phyloP scores from a whole-genome alignment of 2,888 invertebrate species.

The Cantharis lateralis region DNA sequence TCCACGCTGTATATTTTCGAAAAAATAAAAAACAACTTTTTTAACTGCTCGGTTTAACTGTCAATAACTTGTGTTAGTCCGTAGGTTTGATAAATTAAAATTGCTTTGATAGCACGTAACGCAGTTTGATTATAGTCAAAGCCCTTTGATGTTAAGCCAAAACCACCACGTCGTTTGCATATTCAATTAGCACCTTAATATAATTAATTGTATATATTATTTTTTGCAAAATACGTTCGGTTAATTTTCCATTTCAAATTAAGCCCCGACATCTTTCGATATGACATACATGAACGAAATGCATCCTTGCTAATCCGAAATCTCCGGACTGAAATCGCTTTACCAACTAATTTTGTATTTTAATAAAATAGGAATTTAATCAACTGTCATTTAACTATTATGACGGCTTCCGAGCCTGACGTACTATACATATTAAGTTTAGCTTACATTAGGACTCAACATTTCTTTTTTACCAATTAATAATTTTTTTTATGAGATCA shows the following conservation, averaged over 20 bases:
- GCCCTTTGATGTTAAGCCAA: neutral
- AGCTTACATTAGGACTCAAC: neutral
- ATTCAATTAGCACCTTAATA: neutral
- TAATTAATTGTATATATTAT: neutral
- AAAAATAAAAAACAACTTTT: neutral
- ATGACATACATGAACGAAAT: neutral
- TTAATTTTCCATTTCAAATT: neutral
- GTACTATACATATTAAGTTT: neutral
- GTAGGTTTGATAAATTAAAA: neutral
- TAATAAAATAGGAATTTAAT: conserved; percentile 1
- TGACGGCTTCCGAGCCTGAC: neutral
- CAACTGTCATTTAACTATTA: neutral
- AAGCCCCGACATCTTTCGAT: neutral
- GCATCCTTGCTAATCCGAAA: neutral
- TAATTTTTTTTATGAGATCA: too few species aligned
- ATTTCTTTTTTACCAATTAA: neutral
- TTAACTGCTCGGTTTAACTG: neutral
- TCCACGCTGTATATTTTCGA: neutral
- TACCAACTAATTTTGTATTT: neutral
- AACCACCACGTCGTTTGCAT: neutral
- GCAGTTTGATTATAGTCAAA: neutral
- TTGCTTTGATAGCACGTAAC: neutral
- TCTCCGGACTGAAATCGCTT: neutral
- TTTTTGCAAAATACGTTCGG: neutral
- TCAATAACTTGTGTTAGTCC: neutral